These are phyloP conservation scores for Cossypha caffra DNA, from an alignment of 2,797 vertebrate genomes.

Conservation along the genomic window DNA sequence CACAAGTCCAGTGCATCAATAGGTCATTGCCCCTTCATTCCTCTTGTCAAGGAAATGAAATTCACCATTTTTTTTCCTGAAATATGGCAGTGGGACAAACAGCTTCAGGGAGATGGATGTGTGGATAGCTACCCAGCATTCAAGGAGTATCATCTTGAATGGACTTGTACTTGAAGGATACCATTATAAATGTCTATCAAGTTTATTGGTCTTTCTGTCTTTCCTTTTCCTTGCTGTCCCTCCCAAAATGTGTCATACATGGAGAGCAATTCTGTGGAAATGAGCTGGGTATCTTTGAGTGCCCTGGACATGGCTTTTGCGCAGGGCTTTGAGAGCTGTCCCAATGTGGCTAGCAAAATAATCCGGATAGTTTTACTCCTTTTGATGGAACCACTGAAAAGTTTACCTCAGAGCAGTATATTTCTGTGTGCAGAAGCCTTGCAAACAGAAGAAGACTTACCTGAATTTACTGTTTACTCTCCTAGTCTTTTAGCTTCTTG, in stretches of 20 bases:
- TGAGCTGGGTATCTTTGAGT: not conserved
- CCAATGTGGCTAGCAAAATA: not conserved
- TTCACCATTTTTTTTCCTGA: not conserved
- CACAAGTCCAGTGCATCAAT: not conserved
- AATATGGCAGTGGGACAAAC: not conserved
- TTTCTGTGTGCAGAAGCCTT: not conserved
- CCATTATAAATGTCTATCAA: fast-evolving
- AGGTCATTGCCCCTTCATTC: not conserved
- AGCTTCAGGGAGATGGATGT: not conserved
- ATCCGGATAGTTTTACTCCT: not conserved
- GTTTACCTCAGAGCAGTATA: not conserved
- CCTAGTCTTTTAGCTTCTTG: not conserved
- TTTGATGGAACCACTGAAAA: not conserved
- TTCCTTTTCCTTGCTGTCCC: not conserved
- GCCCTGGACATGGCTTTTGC: not conserved
- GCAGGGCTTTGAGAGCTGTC: not conserved
- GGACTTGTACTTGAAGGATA: not conserved
- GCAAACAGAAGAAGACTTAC: not conserved
- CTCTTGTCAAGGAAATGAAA: not conserved
- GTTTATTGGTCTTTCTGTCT: not conserved
- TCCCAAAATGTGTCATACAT: not conserved
- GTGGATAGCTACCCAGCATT: not conserved
- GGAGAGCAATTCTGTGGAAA: not conserved
- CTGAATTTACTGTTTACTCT: not conserved
- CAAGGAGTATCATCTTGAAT: not conserved